Evolutionary conservation across 2,888 invertebrate species (phyloP).

Genomic region (Embidobia sp.): DNA sequence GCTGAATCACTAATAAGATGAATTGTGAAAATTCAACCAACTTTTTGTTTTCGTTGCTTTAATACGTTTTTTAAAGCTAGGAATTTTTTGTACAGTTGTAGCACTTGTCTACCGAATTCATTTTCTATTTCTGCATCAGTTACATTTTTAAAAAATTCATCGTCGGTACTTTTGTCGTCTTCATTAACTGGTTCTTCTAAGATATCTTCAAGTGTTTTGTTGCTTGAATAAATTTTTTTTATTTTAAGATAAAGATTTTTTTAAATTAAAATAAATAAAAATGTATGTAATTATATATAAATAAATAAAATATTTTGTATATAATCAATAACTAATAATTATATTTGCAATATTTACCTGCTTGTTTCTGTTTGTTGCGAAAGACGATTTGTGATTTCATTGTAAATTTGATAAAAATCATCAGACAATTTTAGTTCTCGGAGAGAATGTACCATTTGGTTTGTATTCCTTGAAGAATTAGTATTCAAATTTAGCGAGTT

Average conservation of each 20-base stretch:
- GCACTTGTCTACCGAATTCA: constrained; percentile 83
- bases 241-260: background rate
- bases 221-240: too few species aligned
- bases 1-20: too few species aligned
- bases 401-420: constrained; percentile 83
- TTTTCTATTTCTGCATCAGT: constrained; percentile 77
- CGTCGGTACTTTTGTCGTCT: constrained; percentile 80
- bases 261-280: background rate
- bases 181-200: constrained; percentile 64
- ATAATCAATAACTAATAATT: too few species aligned
- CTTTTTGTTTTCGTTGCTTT: constrained; percentile 82
- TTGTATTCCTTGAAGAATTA: constrained; percentile 68
- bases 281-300: too few species aligned
- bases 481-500: too few species aligned
- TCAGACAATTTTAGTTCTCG: constrained; percentile 85
- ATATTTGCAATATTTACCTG: constrained; percentile 81
- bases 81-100: constrained; percentile 83
- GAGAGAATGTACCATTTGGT: constrained; percentile 83
- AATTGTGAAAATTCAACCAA: constrained; percentile 67
- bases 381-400: constrained; percentile 84
- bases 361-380: constrained; percentile 83
- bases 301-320: constrained; percentile 1
- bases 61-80: constrained; percentile 81
- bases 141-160: constrained; percentile 82
- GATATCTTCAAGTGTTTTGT: background rate